Conservation (phyloP, 1,140 invertebrate species). For the Augochlora pura region DNA sequence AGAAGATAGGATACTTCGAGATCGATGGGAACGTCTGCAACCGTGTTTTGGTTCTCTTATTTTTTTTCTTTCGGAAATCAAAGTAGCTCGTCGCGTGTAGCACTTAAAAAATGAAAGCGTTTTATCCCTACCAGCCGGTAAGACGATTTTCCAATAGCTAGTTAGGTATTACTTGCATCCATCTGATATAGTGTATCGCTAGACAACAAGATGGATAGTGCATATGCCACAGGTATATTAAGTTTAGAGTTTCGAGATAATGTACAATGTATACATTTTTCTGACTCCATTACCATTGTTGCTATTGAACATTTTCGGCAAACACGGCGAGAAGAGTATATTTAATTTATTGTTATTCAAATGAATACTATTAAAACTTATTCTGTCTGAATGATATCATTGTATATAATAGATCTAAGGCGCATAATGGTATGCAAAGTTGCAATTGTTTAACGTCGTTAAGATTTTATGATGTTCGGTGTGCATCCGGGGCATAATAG, state of each 20-base stretch:
- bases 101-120: conserved; percentile 2
- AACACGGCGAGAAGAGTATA: conserved; percentile 59
- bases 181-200: conserved; percentile 47
- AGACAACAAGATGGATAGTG: conserved; percentile 49
- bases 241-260: conserved; percentile 68
- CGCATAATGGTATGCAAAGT: conserved; percentile 69
- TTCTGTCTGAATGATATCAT: conserved; percentile 75
- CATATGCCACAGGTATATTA: conserved; percentile 63
- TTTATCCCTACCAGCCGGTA: conserved; percentile 2
- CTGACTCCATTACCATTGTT: conserved; percentile 58
- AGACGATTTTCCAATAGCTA: conserved; percentile 63
- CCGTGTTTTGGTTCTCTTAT: conserved; percentile 1
- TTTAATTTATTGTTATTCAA: conserved; percentile 76
- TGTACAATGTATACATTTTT: conserved; percentile 69
- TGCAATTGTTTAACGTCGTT: conserved; percentile 69
- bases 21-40: background rate
- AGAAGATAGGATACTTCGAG: background rate
- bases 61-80: conserved; percentile 19
- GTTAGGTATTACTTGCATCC: conserved; percentile 66
- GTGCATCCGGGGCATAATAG: conserved; percentile 15
- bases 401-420: conserved; percentile 79
- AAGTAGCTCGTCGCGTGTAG: conserved; percentile 14
- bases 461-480: conserved; percentile 46
- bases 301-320: conserved; percentile 54
- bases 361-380: conserved; percentile 64